These are phyloP conservation scores for Phaetusa simplex DNA, from an alignment of 2,113 vertebrate species.

Conservation along the genomic window DNA sequence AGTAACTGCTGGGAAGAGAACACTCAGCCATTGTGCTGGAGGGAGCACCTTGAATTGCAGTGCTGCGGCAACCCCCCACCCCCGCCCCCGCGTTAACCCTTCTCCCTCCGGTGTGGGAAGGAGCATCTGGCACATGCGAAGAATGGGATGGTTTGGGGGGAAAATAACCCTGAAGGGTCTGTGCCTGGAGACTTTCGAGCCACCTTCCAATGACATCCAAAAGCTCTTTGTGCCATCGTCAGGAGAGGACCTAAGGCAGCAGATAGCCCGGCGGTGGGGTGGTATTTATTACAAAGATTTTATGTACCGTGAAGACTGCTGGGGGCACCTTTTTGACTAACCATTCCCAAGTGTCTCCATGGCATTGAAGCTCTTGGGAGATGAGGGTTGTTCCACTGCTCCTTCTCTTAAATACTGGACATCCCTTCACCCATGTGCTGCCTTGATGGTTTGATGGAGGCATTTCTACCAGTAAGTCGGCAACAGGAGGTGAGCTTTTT, in stretches of 20 bases:
- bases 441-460: not conserved
- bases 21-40: not conserved
- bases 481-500: not conserved
- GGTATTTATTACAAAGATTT: not conserved
- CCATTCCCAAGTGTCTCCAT: not conserved
- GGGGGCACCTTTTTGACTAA: not conserved
- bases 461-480: not conserved
- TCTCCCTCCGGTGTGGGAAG: not conserved
- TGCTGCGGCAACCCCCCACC: not conserved
- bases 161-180: not conserved
- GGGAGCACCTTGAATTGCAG: not conserved
- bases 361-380: not conserved
- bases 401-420: not conserved
- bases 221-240: fast-evolving
- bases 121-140: not conserved
- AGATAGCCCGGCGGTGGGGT: not conserved
- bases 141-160: not conserved
- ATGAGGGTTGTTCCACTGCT: not conserved
- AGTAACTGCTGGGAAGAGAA: constrained; percentile 26
- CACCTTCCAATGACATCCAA: not conserved
- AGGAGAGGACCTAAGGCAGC: not conserved
- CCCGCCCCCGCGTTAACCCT: not conserved
- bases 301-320: fast-evolving
- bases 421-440: not conserved
- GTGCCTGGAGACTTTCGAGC: not conserved